A percentile compares a stretch with the other conserved stretches of the same genome.
Evolutionary conservation across 1,140 invertebrate genomes (phyloP).

Genomic region (Drosophila nasuta): DNA sequence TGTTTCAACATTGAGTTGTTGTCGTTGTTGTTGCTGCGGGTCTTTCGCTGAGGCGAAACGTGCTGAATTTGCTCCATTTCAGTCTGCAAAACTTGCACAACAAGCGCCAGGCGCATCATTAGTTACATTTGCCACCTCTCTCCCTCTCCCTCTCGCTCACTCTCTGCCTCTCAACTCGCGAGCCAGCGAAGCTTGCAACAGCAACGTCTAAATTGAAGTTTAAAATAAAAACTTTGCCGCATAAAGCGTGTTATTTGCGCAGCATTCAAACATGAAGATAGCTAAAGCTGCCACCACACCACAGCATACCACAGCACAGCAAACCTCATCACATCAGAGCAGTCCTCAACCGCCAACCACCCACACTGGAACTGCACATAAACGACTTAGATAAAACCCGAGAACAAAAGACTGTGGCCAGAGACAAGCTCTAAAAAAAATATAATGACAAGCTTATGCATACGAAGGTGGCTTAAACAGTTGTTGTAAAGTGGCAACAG

Average conservation of each 20-base stretch:
- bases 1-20: slow-evolving; percentile 20
- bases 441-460: slow-evolving; percentile 63
- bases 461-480: slow-evolving; percentile 15
- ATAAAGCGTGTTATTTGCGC: slow-evolving; percentile 74
- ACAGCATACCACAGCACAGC: no score
- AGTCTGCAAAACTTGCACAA: slow-evolving; percentile 62
- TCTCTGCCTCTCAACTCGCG: slow-evolving; percentile 15
- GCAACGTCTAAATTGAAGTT: slow-evolving; percentile 75
- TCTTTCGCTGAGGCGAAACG: slow-evolving; percentile 52
- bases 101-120: slow-evolving; percentile 66
- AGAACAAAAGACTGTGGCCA: slow-evolving; percentile 74
- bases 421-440: slow-evolving; percentile 67
- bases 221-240: slow-evolving; percentile 77
- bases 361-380: slow-evolving; percentile 53
- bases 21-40: slow-evolving; percentile 7
- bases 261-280: slow-evolving; percentile 44
- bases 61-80: slow-evolving; percentile 81
- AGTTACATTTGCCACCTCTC: slow-evolving; percentile 63
- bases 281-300: slow-evolving; percentile 17
- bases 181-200: slow-evolving; percentile 13
- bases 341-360: background rate
- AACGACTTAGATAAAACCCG: slow-evolving; percentile 69
- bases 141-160: background rate
- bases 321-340: no score
- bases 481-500: background rate